Evolutionary conservation across 1,140 invertebrate genomes (phyloP), one percentile per base, ranked within the genome.

Genomic region (Sesamia nonagrioides): DNA sequence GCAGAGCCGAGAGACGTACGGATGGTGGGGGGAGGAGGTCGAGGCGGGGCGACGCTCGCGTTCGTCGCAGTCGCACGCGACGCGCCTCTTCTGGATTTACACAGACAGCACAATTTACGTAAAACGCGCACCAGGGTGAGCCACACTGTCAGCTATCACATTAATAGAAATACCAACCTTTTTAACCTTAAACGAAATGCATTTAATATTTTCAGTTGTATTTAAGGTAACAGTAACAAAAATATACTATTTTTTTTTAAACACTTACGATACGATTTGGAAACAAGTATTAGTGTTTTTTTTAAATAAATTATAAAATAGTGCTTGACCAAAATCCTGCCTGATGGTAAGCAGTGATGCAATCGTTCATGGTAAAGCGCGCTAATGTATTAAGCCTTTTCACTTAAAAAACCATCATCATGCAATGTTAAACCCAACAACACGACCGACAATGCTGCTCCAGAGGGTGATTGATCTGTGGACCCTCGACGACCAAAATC

Each of bases 1-100:
- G 37, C n/a, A 5, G 54, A 45, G 9, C 18, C 35, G 63, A 17
- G 40, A 21, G 63, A 2, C 6, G 42, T 17, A 54, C n/a, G 35
- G 56, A n/a, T n/a, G n/a, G n/a, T n/a, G n/a, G n/a, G 4, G 54
- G 17, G 71, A 37, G 11, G 37, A 13, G 9, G 37, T 5, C 13
- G 52, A 35, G 37, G 7, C 0, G 33, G 15, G 15, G 69, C 11
- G 35, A 11, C n/a, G 15, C 0, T 21, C 66, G 66, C 6, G 40
- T 13, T 7, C 27, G 69, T 40, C 71, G 71, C 52, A 40, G 68
- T 71, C 68, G 68, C 52, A 58, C 18, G 37, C 52, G 71, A 45
- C 71, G 40, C 71, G 54, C 37, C 17, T 58, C 54, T 60, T 54
- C 40, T 18, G 18, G 68, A 33, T 56, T 60, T 60, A 17, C 71